Conservation (phyloP, 64 coral and sea anemone genomes). For the Orbicella faveolata region DNA sequence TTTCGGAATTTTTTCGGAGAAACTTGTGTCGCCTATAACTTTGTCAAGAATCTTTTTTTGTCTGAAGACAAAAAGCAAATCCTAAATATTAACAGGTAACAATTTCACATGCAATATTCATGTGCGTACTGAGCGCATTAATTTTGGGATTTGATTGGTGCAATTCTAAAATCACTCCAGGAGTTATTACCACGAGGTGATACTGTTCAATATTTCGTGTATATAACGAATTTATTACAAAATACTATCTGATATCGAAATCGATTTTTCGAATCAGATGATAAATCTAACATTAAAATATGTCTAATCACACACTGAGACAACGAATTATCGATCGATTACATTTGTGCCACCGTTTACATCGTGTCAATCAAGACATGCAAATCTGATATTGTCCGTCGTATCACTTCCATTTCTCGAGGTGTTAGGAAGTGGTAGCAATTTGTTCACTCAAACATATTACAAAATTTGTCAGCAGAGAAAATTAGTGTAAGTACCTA, state of each 20-base stretch:
- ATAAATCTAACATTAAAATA: neutral
- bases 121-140: neutral
- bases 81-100: conserved; percentile 30
- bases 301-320: neutral
- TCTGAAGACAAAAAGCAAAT: conserved; percentile 2
- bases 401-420: no score
- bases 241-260: neutral
- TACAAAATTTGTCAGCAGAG: no score
- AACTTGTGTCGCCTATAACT: no score
- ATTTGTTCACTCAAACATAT: no score
- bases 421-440: no score
- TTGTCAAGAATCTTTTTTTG: neutral
- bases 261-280: neutral
- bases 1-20: no score
- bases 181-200: neutral
- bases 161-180: neutral
- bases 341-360: neutral
- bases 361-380: neutral
- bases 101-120: conserved; percentile 21
- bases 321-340: neutral
- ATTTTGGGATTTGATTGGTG: conserved; percentile 15
- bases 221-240: conserved; percentile 6
- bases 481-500: no score
- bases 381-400: neutral
- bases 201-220: neutral